These are phyloP conservation scores for Antechinus flavipes DNA, from an alignment of 2,113 vertebrate species.

Conservation along the genomic window DNA sequence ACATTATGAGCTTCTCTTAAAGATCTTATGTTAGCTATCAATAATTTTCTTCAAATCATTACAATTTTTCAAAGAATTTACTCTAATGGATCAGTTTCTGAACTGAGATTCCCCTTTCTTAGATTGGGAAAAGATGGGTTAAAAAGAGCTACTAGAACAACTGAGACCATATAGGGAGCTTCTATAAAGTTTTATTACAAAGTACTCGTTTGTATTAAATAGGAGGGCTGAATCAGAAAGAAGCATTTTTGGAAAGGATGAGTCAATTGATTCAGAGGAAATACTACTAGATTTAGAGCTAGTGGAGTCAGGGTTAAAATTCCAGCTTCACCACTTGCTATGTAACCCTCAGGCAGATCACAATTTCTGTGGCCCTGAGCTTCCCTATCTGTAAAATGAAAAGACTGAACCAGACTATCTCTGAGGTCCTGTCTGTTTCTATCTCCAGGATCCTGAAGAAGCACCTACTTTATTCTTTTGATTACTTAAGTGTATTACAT, in stretches of 20 bases:
- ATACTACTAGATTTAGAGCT: neutral
- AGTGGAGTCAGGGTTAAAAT: neutral
- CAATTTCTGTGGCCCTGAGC: neutral
- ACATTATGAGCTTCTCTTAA: conserved; percentile 3
- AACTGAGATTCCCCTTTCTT: neutral
- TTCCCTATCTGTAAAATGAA: neutral
- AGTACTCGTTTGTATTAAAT: neutral
- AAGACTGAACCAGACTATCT: neutral
- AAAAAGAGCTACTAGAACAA: neutral
- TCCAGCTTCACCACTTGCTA: neutral
- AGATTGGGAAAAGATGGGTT: neutral
- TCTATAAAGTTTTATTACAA: neutral
- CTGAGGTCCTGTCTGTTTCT: neutral
- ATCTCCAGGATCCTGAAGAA: neutral
- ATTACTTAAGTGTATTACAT: neutral
- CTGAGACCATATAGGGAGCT: neutral
- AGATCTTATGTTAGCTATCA: neutral
- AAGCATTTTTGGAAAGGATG: neutral
- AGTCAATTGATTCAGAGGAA: neutral
- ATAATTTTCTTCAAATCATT: neutral
- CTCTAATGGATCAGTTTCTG: conserved; percentile 9
- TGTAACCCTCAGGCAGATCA: neutral
- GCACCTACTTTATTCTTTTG: neutral
- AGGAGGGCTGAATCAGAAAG: neutral
- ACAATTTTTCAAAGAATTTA: conserved; percentile 20